Evolutionary conservation across 2,888 invertebrate genomes (phyloP).

Genomic region (Drepana falcataria): DNA sequence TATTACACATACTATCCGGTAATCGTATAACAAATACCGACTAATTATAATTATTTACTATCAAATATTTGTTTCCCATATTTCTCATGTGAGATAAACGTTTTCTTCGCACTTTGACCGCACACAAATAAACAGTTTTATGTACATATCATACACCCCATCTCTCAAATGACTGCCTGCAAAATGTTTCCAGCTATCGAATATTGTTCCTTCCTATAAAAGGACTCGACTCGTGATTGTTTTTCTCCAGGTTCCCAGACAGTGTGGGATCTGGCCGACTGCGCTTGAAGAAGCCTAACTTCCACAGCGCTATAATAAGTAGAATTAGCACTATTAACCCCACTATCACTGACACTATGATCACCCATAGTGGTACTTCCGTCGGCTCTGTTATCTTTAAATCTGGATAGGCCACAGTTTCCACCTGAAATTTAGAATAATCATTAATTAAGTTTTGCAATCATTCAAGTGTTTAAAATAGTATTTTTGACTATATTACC

Average conservation of each 20-base stretch:
- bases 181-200: conserved; percentile 57
- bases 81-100: background rate
- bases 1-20: background rate
- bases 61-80: background rate
- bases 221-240: conserved; percentile 83
- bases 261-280: conserved; percentile 90
- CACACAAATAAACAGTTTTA: background rate
- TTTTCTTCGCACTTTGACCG: background rate
- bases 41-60: too few relatives aligned
- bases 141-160: conserved; percentile 3
- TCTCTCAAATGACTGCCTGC: conserved; percentile 17
- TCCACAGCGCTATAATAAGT: conserved; percentile 89
- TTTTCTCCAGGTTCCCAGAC: conserved; percentile 88
- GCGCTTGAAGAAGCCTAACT: conserved; percentile 93
- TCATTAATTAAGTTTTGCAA: background rate
- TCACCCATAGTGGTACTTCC: conserved; percentile 91
- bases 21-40: too few relatives aligned
- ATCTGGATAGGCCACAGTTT: conserved; percentile 91
- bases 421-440: conserved; percentile 77
- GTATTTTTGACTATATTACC: too few relatives aligned
- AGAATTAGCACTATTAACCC: conserved; percentile 90
- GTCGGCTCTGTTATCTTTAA: conserved; percentile 85
- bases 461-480: too few relatives aligned
- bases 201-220: conserved; percentile 71
- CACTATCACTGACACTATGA: conserved; percentile 88